phyloP scores from a whole-genome alignment of 2,888 invertebrate genomes.

The Rotaria magnacalcarata region DNA sequence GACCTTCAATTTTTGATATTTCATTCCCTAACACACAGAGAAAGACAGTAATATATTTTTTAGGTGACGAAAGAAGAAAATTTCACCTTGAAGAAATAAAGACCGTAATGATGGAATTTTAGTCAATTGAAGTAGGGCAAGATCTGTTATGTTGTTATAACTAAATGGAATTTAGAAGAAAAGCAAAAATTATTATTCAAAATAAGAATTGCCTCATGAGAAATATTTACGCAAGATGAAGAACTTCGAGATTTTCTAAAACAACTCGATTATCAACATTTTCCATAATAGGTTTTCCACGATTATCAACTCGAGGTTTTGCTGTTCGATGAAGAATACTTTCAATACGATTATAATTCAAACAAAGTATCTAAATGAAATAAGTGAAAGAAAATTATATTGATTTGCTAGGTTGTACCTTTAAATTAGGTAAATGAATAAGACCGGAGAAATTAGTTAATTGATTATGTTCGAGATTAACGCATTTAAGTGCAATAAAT shows the following conservation, averaged over 20 bases:
- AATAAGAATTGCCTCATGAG: too few species aligned
- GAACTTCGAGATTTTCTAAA: constrained; percentile 57
- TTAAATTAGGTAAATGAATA: constrained; percentile 55
- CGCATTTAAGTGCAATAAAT: constrained; percentile 45
- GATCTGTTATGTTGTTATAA: constrained; percentile 58
- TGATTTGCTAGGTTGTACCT: constrained; percentile 50
- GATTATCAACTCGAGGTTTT: constrained; percentile 44
- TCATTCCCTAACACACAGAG: constrained; percentile 55
- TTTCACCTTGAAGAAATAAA: constrained; percentile 57
- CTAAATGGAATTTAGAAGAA: constrained; percentile 48
- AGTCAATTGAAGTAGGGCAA: constrained; percentile 54
- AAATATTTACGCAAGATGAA: constrained; percentile 53
- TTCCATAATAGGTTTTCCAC: constrained; percentile 20
- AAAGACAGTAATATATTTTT: background rate
- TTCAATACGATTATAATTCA: constrained; percentile 59
- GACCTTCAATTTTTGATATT: constrained; percentile 56
- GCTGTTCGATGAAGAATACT: constrained; percentile 54
- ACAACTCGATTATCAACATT: constrained; percentile 46
- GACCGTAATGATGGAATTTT: constrained; percentile 57
- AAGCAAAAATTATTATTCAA: too few species aligned
- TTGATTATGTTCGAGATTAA: constrained; percentile 59
- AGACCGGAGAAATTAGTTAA: constrained; percentile 58
- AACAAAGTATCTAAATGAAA: constrained; percentile 51
- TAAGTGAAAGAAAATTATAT: background rate
- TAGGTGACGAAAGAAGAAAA: background rate